Conservation (phyloP, 2,797 vertebrate genomes). For the Champsocephalus gunnari region DNA sequence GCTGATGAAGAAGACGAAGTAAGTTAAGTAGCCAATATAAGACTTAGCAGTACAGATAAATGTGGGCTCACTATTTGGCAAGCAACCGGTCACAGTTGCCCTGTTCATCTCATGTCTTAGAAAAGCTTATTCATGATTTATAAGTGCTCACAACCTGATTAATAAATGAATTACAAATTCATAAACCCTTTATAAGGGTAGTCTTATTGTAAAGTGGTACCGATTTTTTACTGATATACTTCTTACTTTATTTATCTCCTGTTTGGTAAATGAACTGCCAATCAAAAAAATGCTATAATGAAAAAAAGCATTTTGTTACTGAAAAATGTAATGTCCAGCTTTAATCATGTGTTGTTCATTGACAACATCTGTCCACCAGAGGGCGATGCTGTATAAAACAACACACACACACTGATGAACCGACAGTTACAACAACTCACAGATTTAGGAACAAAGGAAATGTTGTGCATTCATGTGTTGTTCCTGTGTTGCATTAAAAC, state of each 20-base stretch:
- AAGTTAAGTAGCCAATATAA: no score
- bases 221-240: no score
- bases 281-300: not conserved
- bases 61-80: no score
- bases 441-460: not conserved
- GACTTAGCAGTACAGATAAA: no score
- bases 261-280: not conserved
- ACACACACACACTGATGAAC: not conserved
- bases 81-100: no score
- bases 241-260: not conserved
- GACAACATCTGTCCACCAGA: conserved; percentile 51
- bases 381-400: conserved; percentile 49
- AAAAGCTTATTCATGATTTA: no score
- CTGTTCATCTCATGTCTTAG: no score
- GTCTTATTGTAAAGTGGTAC: no score
- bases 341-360: not conserved
- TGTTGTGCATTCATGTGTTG: conserved; percentile 22
- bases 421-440: not conserved
- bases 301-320: not conserved
- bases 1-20: no score
- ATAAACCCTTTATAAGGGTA: no score
- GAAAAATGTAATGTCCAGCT: not conserved
- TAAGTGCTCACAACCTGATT: no score
- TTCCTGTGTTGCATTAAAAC: conserved; percentile 39
- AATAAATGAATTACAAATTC: no score